A percentile compares a stretch with the other conserved stretches of the same genome.
phyloP scores from a whole-genome alignment of 2,113 vertebrate species.

The Phaetusa simplex region DNA sequence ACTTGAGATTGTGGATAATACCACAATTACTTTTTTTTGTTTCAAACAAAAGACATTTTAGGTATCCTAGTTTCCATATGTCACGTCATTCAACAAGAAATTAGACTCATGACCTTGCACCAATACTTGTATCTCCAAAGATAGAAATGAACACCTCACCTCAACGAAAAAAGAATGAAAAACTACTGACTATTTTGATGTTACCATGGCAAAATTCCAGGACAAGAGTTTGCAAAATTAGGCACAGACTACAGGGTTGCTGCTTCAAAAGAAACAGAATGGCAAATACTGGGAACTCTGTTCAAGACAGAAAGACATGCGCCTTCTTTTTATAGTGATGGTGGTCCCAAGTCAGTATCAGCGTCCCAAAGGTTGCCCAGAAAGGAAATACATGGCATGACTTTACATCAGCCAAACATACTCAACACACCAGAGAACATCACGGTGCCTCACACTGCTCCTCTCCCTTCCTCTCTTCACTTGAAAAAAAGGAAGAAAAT shows the following conservation, averaged over 20 bases:
- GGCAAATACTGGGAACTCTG: not conserved
- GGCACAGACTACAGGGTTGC: not conserved
- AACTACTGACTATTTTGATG: not conserved
- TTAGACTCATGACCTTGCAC: not conserved
- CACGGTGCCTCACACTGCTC: accelerated
- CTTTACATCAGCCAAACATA: not conserved
- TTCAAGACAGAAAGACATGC: not conserved
- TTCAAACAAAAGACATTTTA: not conserved
- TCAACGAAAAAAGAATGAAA: not conserved
- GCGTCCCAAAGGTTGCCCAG: not conserved
- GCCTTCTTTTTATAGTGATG: not conserved
- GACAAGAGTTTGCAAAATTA: not conserved
- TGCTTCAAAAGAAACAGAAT: not conserved
- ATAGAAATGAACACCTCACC: not conserved
- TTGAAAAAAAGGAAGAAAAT: not conserved
- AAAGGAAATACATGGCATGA: not conserved
- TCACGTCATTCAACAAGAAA: not conserved
- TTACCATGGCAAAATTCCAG: not conserved
- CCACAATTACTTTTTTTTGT: not conserved
- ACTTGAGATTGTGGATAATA: not conserved
- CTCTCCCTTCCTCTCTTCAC: not conserved
- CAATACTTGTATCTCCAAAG: not conserved
- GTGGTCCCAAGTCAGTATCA: not conserved
- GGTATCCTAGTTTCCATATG: not conserved
- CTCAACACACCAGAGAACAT: not conserved